These are phyloP conservation scores for Eira barbara DNA, from an alignment of 2,113 vertebrate genomes.

Conservation along the genomic window DNA sequence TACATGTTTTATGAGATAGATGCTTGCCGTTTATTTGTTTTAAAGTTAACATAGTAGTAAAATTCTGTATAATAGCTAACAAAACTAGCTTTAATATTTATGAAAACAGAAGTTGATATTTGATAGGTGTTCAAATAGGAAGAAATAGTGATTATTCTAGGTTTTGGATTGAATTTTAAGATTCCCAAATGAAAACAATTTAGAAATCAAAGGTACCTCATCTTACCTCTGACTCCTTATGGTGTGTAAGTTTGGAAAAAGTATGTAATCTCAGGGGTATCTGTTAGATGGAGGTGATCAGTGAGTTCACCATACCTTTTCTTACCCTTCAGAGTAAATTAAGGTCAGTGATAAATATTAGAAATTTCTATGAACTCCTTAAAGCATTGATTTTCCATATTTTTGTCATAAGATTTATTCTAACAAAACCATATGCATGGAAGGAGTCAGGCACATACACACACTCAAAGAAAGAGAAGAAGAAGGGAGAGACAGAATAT, in stretches of 20 bases:
- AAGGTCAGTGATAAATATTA: not conserved
- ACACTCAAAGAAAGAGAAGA: not conserved
- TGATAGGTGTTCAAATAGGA: not conserved
- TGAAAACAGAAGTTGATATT: not conserved
- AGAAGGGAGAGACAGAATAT: too few relatives aligned
- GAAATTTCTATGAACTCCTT: not conserved
- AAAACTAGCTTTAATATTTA: not conserved
- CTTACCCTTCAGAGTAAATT: not conserved
- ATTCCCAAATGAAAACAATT: not conserved
- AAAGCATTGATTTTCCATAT: not conserved
- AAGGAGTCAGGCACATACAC: not conserved
- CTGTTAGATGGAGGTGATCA: not conserved
- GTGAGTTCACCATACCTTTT: not conserved
- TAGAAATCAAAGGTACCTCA: not conserved
- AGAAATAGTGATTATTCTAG: not conserved
- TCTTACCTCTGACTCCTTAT: not conserved
- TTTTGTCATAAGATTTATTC: not conserved
- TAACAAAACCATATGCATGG: not conserved
- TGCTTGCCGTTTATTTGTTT: not conserved
- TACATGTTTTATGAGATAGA: not conserved
- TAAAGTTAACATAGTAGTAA: not conserved
- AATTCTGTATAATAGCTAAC: not conserved
- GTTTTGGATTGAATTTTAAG: not conserved
- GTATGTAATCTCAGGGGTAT: not conserved
- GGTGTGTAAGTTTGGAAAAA: not conserved